Percentiles rank a stretch among this genome's conserved stretches.
Evolutionary conservation across 2,797 vertebrate species (phyloP).

Genomic region (Acanthurus tractus): DNA sequence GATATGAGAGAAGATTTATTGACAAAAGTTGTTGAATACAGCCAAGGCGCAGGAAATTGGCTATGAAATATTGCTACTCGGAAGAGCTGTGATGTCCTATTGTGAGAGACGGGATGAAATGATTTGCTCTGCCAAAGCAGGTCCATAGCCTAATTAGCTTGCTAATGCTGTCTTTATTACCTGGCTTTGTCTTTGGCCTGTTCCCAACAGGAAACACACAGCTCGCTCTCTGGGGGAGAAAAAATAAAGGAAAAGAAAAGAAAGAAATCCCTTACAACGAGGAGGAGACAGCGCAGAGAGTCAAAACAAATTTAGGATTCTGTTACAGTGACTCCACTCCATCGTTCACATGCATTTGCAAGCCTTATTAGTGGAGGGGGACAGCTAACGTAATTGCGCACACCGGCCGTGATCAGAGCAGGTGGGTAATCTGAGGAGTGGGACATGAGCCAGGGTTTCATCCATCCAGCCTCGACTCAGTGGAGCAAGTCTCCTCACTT

Average conservation of each 20-base stretch:
- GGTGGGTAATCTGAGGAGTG: conserved; percentile 67
- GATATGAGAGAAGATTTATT: conserved; percentile 85
- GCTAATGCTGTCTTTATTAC: conserved; percentile 85
- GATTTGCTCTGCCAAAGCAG: conserved; percentile 78
- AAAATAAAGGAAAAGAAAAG: conserved; percentile 9
- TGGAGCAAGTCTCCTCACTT: conserved; percentile 68
- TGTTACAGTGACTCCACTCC: conserved; percentile 38
- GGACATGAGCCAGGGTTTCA: conserved; percentile 62
- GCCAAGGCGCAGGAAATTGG: conserved; percentile 78
- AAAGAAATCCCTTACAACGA: conserved; percentile 52
- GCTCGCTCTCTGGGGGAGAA: conserved; percentile 12
- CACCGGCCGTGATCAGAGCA: conserved; percentile 53
- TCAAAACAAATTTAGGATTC: conserved; percentile 63
- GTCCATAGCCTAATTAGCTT: conserved; percentile 84
- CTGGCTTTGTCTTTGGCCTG: conserved; percentile 73
- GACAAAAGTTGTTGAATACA: conserved; percentile 80
- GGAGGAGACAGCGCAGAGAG: conserved; percentile 50
- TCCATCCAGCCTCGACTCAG: conserved; percentile 57
- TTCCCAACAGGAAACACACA: conserved; percentile 59
- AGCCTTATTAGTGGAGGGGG: conserved; percentile 56
- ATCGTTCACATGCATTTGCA: conserved; percentile 54
- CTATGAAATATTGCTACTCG: conserved; percentile 78
- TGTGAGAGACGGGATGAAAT: conserved; percentile 80
- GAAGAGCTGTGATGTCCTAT: conserved; percentile 67
- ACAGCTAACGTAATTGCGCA: conserved; percentile 54